These are phyloP conservation scores for Diorhabda carinulata DNA, from an alignment of 1,140 invertebrate species.

Conservation along the genomic window DNA sequence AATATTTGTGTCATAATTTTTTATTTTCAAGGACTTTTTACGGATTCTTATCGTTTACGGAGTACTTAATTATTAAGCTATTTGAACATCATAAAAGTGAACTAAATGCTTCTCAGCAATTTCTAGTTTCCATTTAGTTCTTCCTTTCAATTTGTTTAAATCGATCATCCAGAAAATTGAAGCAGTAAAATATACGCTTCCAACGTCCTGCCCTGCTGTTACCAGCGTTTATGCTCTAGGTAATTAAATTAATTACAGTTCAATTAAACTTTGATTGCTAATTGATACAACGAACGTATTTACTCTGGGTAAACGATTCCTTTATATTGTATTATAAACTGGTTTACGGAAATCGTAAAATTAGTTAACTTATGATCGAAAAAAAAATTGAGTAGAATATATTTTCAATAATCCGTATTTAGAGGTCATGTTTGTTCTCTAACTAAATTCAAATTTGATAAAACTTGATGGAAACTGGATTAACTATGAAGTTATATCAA, in stretches of 20 bases:
- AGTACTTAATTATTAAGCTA: not conserved
- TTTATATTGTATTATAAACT: not conserved
- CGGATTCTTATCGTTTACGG: too few relatives aligned
- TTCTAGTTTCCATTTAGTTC: not conserved
- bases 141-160: not conserved
- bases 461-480: too few relatives aligned
- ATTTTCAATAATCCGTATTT: too few relatives aligned
- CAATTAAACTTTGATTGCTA: conserved; percentile 2
- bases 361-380: too few relatives aligned
- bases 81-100: not conserved
- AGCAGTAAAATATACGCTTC: conserved; percentile 2
- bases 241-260: conserved; percentile 3
- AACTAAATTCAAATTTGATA: too few relatives aligned
- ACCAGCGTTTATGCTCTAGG: not conserved
- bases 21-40: too few relatives aligned
- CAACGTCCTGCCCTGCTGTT: not conserved
- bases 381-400: too few relatives aligned
- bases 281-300: conserved; percentile 1
- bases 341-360: too few relatives aligned
- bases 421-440: too few relatives aligned
- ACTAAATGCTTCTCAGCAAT: not conserved
- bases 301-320: not conserved
- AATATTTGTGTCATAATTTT: too few relatives aligned
- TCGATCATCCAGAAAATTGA: not conserved
- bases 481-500: too few relatives aligned